Evolutionary conservation across 1,140 invertebrate genomes (phyloP).

Genomic region (Rhysida immarginata): DNA sequence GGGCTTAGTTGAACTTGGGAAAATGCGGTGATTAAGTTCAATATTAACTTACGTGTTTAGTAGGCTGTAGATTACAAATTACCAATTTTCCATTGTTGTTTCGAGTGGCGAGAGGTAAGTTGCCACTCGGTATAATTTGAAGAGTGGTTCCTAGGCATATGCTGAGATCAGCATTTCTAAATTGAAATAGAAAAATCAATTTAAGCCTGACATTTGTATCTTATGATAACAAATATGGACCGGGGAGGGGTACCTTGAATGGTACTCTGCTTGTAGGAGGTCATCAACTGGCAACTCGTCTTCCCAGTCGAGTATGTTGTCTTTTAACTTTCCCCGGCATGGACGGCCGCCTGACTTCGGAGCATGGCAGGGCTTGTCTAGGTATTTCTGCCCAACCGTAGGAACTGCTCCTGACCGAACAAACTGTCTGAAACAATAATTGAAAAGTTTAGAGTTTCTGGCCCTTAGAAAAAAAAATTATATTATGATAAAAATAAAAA

Average conservation of each 20-base stretch:
- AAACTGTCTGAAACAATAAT: conserved; percentile 55
- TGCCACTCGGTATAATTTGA: conserved; percentile 93
- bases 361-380: conserved; percentile 56
- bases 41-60: conserved; percentile 83
- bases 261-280: conserved; percentile 63
- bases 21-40: too few relatives aligned
- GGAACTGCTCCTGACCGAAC: conserved; percentile 57
- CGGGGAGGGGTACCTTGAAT: conserved; percentile 86
- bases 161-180: conserved; percentile 72
- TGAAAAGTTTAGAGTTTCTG: too few relatives aligned
- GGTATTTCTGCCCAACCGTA: conserved; percentile 79
- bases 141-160: conserved; percentile 89
- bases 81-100: conserved; percentile 78
- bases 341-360: conserved; percentile 41
- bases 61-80: conserved; percentile 91
- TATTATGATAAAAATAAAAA: not conserved
- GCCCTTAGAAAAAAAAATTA: not conserved
- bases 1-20: too few relatives aligned
- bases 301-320: conserved; percentile 98
- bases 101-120: conserved; percentile 73
- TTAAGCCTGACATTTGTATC: too few relatives aligned
- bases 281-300: conserved; percentile 82
- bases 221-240: too few relatives aligned
- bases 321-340: conserved; percentile 70
- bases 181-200: conserved; percentile 22